Conservation (phyloP, 2,797 vertebrate genomes). For the Prionace glauca region DNA sequence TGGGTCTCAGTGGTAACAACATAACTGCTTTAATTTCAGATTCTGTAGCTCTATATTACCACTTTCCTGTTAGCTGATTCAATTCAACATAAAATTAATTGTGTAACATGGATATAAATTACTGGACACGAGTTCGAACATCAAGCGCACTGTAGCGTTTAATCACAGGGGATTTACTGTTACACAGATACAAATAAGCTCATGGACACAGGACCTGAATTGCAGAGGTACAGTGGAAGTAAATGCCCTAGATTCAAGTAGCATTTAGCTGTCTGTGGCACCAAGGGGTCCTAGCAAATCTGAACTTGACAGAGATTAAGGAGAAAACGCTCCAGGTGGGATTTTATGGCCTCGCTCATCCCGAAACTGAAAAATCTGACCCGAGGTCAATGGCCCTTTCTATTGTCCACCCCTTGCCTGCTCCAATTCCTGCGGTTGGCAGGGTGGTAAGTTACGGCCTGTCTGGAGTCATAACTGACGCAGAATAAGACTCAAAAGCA, state of each 20-base stretch:
- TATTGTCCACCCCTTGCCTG: too few relatives aligned
- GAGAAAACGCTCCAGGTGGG: neutral
- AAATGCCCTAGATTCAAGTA: too few relatives aligned
- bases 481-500: neutral
- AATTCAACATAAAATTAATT: neutral
- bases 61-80: neutral
- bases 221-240: neutral
- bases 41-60: constrained; percentile 1
- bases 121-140: neutral
- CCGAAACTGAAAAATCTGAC: too few relatives aligned
- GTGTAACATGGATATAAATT: neutral
- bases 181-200: neutral
- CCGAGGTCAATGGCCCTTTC: too few relatives aligned
- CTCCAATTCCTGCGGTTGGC: too few relatives aligned
- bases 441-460: neutral
- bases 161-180: neutral
- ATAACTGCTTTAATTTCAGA: neutral
- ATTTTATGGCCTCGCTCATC: too few relatives aligned
- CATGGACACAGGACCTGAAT: neutral
- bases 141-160: neutral
- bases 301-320: neutral
- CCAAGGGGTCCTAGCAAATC: neutral
- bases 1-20: neutral
- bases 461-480: neutral
- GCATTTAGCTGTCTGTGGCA: neutral